phyloP scores from a whole-genome alignment of 2,888 invertebrate species.

The Drosophila infuscata region DNA sequence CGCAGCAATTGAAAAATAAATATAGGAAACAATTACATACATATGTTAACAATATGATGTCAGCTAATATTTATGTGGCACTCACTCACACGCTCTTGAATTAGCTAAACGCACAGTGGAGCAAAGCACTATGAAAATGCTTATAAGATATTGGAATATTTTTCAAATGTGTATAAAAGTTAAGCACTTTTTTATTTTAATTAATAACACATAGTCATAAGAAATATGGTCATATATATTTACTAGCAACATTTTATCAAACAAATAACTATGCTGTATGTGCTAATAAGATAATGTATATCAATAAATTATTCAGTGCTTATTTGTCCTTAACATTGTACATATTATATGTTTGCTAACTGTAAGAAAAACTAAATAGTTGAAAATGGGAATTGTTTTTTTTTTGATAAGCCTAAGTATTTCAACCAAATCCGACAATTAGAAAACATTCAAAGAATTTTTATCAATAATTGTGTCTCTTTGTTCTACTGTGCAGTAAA shows the following conservation, averaged over 20 bases:
- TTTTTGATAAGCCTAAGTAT: not conserved
- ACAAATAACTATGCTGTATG: constrained; percentile 1
- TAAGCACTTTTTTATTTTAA: not conserved
- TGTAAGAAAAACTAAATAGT: constrained; percentile 1
- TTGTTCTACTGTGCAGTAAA: constrained; percentile 36
- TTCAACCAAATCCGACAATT: not conserved
- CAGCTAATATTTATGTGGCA: constrained; percentile 57
- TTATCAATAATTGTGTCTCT: not conserved
- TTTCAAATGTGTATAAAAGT: not conserved
- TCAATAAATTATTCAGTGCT: constrained; percentile 10
- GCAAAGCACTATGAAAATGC: constrained; percentile 25
- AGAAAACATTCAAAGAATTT: not conserved
- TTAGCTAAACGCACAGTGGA: constrained; percentile 64
- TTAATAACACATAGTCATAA: constrained; percentile 2
- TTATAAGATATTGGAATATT: not conserved
- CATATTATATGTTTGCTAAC: constrained; percentile 19
- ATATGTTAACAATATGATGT: constrained; percentile 61
- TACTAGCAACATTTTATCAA: not conserved
- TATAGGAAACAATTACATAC: constrained; percentile 20
- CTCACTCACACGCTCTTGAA: constrained; percentile 42
- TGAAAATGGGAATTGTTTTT: not conserved
- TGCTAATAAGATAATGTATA: constrained; percentile 13
- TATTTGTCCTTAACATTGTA: constrained; percentile 24
- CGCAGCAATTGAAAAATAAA: constrained; percentile 18
- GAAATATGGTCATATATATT: constrained; percentile 1